Evolutionary conservation across 2,797 vertebrate genomes (phyloP), one percentile per base, ranked within the genome.

Genomic region (Tapirus indicus): DNA sequence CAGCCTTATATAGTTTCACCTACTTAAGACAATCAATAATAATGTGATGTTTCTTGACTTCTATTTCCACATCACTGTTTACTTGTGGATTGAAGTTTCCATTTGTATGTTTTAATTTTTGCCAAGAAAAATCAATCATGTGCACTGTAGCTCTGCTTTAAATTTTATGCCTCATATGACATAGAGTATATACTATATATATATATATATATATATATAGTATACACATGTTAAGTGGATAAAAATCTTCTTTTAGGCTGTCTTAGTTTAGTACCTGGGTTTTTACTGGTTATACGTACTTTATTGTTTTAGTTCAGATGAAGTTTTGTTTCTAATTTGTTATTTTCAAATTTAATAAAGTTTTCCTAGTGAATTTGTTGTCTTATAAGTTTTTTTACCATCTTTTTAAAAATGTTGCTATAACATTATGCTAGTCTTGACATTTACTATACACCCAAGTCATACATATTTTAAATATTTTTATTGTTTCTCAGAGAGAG

Each of bases 401-500:
- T 89, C 74, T 44, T 97, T 94, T 94, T 47, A 56, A 69, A 68
- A 95, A 56, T 72, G 35, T 54, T 96, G 23, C 27, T 77, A 32
- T 79, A 75, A 54, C 4, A 69, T 83, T 95, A 20, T 95, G 29
- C 47, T 66, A 68, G 23, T 88, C 54, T 96, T 97, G n/a, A 92
- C 69, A 75, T 82, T 60, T 86, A 91, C 47, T 96, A 89, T 97
- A 97, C 80, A 95, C 1, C 29, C 71, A 83, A 75, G 86, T 60
- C 54, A 69, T 94, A 79, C 44, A 94, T 98, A 94, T 94, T 98
- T 98, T 79, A 95, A 97, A 97, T 98, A 97, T 98, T 98, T 98
- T 97, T 92, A 69, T 97, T 85, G 88, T 98, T 98, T 98, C 96
- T 98, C 97, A 98, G 92, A 98, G 97, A 98, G 95, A 96, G 91